A percentile compares a stretch with the other conserved stretches of the same genome.
Conservation (phyloP, 1,140 invertebrate genomes). For the Halesus radiatus region DNA sequence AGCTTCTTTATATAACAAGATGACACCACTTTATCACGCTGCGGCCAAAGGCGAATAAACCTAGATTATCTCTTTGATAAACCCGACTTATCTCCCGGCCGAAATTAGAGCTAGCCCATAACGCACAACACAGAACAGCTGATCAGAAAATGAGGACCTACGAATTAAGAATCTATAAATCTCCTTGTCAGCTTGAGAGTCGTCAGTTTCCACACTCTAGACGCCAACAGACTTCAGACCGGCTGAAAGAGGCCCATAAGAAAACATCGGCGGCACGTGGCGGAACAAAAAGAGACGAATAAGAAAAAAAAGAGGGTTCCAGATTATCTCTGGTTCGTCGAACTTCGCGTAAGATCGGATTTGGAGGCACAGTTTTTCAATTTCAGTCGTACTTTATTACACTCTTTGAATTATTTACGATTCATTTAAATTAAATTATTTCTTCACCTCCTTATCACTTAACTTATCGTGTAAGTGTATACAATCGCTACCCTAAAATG, state of each 20-base stretch:
- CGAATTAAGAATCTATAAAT: conserved; percentile 28
- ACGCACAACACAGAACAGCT: background rate
- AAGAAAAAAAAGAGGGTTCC: background rate
- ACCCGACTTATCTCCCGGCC: too few species aligned
- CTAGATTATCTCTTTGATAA: too few species aligned
- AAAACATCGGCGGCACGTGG: background rate
- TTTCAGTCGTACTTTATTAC: too few species aligned
- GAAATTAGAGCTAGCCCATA: too few species aligned
- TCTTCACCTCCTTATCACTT: too few species aligned
- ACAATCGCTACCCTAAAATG: too few species aligned
- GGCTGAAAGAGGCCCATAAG: background rate
- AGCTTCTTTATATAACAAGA: too few species aligned
- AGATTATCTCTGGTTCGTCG: conserved; percentile 13
- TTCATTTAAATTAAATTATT: too few species aligned
- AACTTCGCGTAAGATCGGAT: background rate
- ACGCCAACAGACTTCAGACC: background rate
- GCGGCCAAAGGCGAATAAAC: too few species aligned
- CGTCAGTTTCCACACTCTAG: background rate
- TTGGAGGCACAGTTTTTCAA: background rate
- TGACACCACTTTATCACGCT: too few species aligned
- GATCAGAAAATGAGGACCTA: background rate
- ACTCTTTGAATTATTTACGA: too few species aligned
- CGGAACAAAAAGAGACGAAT: conserved; percentile 2
- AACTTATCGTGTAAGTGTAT: too few species aligned
- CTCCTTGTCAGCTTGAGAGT: background rate